phyloP scores from a whole-genome alignment of 1,140 invertebrate species.

The Magallana angulata region DNA sequence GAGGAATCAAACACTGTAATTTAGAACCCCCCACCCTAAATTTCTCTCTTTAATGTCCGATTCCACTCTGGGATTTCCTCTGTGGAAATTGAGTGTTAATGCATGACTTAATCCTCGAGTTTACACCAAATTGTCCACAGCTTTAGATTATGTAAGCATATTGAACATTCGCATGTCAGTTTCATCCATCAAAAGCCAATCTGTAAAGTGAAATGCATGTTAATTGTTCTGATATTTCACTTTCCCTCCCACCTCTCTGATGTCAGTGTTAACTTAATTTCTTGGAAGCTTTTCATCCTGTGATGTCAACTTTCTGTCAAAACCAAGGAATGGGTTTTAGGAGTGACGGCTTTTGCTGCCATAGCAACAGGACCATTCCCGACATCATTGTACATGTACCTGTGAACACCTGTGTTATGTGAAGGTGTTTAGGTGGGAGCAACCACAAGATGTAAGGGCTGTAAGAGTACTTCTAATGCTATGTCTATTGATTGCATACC shows the following conservation, averaged over 20 bases:
- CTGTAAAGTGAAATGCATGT: constrained; percentile 14
- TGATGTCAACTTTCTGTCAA: not conserved
- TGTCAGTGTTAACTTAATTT: not conserved
- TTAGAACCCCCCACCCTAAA: no score
- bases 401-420: not conserved
- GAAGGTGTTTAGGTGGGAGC: not conserved
- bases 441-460: no score
- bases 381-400: not conserved
- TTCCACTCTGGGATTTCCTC: no score
- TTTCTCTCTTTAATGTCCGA: no score
- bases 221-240: constrained; percentile 1
- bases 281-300: not conserved
- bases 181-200: not conserved
- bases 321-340: not conserved
- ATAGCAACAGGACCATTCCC: not conserved
- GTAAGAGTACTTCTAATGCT: no score
- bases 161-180: not conserved
- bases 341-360: not conserved
- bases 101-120: constrained; percentile 8
- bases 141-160: not conserved
- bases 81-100: not conserved
- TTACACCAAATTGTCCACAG: not conserved
- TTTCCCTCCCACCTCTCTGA: not conserved
- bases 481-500: no score
- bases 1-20: no score